phyloP scores from a whole-genome alignment of 2,797 vertebrate species.

The Halcyon leucocephala region DNA sequence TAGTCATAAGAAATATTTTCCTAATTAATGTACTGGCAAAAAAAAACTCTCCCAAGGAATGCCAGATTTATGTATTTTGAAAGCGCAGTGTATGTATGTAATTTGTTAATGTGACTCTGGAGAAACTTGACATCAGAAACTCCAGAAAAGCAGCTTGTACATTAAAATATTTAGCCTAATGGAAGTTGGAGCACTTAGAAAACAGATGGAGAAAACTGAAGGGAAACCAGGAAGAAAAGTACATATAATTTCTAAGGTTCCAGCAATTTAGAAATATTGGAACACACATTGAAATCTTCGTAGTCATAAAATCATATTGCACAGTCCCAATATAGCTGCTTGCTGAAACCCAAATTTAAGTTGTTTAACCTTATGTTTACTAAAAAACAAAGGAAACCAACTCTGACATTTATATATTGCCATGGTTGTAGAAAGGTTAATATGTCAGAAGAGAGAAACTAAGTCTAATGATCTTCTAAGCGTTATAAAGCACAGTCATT shows the following conservation, averaged over 20 bases:
- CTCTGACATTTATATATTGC: neutral
- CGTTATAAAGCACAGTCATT: conserved; percentile 64
- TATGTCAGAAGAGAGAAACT: conserved; percentile 14
- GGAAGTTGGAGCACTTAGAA: neutral
- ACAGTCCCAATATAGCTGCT: neutral
- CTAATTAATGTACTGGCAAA: conserved; percentile 33
- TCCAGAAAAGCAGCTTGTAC: neutral
- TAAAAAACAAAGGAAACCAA: neutral
- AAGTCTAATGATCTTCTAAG: conserved; percentile 33
- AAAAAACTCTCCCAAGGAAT: conserved; percentile 37
- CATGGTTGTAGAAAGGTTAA: neutral
- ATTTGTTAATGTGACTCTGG: conserved; percentile 17
- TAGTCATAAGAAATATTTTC: conserved; percentile 30
- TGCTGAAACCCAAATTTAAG: neutral
- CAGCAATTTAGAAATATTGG: neutral
- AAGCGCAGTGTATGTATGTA: neutral
- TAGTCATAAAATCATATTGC: neutral
- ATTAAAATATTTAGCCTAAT: conserved; percentile 28
- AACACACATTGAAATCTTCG: neutral
- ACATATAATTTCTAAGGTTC: neutral
- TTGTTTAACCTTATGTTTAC: neutral
- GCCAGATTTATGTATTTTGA: neutral
- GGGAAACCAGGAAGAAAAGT: neutral
- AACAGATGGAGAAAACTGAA: neutral
- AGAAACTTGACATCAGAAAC: conserved; percentile 35